Percentiles rank a stretch among this genome's conserved stretches.
Conservation (phyloP, 2,888 invertebrate genomes). For the Dasysyrphus albostriatus region DNA sequence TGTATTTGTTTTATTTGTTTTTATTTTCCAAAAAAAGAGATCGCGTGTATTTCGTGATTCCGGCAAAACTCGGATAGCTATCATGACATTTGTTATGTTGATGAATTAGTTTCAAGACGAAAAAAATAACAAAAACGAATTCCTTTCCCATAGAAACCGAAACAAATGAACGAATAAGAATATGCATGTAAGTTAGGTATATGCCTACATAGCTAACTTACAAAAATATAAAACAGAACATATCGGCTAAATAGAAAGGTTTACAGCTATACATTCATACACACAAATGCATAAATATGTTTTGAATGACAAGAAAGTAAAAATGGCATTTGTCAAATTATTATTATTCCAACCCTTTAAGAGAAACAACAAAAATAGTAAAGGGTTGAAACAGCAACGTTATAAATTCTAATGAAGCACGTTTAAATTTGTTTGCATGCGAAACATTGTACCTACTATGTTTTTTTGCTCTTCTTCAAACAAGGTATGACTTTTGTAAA, state of each 20-base stretch:
- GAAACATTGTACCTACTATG: background rate
- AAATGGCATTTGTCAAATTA: conserved; percentile 73
- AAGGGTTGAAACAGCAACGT: conserved; percentile 63
- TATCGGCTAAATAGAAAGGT: background rate
- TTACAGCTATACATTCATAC: background rate
- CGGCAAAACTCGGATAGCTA: conserved; percentile 66
- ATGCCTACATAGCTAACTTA: background rate
- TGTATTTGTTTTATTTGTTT: conserved; percentile 61
- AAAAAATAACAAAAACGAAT: conserved; percentile 21
- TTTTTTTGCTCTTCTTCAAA: background rate
- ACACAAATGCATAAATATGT: background rate
- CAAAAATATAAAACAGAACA: background rate
- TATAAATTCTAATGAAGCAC: conserved; percentile 65
- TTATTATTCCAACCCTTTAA: conserved; percentile 49
- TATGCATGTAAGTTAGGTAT: background rate
- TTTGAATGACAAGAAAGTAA: conserved; percentile 49
- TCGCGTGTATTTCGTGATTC: conserved; percentile 75
- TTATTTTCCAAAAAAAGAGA: conserved; percentile 47
- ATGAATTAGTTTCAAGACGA: conserved; percentile 72
- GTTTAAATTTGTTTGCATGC: conserved; percentile 67
- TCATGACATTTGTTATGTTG: conserved; percentile 76
- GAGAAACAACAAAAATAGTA: background rate
- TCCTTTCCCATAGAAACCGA: conserved; percentile 69
- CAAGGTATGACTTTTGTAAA: conserved; percentile 69
- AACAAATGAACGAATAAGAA: conserved; percentile 51